Evolutionary conservation across 2,888 invertebrate genomes (phyloP).

Genomic region (Hypercompe scribonia): DNA sequence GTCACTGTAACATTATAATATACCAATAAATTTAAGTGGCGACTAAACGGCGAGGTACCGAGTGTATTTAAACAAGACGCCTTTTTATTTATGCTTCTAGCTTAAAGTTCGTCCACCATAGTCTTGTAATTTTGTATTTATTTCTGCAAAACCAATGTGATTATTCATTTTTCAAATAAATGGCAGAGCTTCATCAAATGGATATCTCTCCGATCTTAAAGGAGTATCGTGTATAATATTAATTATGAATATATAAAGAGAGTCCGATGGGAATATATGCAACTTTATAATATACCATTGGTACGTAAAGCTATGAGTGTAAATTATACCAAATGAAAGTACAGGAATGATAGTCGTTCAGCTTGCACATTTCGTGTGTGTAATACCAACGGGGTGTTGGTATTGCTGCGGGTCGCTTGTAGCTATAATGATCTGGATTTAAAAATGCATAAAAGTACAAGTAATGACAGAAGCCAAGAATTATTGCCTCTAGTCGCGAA

Average conservation of each 20-base stretch:
- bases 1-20: slow-evolving; percentile 68
- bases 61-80: slow-evolving; percentile 62
- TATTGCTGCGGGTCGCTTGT: slow-evolving; percentile 46
- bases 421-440: slow-evolving; percentile 50
- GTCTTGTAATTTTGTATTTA: slow-evolving; percentile 60
- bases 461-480: slow-evolving; percentile 33
- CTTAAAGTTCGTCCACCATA: slow-evolving; percentile 68
- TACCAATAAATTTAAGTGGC: slow-evolving; percentile 61
- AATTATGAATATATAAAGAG: slow-evolving; percentile 58
- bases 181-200: slow-evolving; percentile 74
- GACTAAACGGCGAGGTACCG: slow-evolving; percentile 60
- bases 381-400: slow-evolving; percentile 45
- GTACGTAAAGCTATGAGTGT: slow-evolving; percentile 21
- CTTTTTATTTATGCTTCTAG: slow-evolving; percentile 69
- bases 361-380: slow-evolving; percentile 38
- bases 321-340: slow-evolving; percentile 39
- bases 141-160: slow-evolving; percentile 60
- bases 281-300: slow-evolving; percentile 24
- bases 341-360: slow-evolving; percentile 34
- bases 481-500: slow-evolving; percentile 31
- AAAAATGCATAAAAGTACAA: slow-evolving; percentile 38
- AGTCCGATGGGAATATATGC: slow-evolving; percentile 37
- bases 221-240: slow-evolving; percentile 56
- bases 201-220: slow-evolving; percentile 66
- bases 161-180: slow-evolving; percentile 78